Evolutionary conservation across 2,113 vertebrate species (phyloP).

Genomic region (Stegostoma tigrinum): DNA sequence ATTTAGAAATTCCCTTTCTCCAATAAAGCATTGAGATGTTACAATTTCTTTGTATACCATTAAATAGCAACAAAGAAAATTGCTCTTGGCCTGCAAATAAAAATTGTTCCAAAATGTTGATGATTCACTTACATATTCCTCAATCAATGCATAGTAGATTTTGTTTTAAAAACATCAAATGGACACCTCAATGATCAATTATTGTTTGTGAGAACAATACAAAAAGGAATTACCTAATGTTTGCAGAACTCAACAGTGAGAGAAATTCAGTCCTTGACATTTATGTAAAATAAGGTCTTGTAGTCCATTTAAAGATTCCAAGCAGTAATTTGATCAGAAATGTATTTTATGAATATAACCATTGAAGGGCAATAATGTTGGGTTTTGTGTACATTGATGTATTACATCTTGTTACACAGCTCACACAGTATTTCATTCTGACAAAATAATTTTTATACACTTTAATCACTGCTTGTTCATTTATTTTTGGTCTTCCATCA

Average conservation of each 20-base stretch:
- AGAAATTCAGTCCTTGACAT: background rate
- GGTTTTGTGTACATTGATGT: background rate
- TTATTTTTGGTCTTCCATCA: background rate
- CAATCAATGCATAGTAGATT: background rate
- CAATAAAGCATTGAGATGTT: background rate
- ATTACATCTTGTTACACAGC: background rate
- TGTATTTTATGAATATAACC: background rate
- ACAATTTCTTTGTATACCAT: background rate
- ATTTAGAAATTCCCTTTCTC: background rate
- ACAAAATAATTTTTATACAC: background rate
- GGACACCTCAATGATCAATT: background rate
- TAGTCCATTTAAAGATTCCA: background rate
- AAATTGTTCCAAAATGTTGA: background rate
- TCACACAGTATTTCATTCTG: background rate
- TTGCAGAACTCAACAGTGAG: background rate
- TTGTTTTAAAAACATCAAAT: too few relatives aligned
- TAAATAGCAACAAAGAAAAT: background rate
- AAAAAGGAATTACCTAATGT: background rate
- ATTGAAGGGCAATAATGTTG: background rate
- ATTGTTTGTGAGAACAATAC: background rate
- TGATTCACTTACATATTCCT: background rate
- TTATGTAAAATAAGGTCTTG: background rate
- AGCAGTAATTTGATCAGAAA: background rate
- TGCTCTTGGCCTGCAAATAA: background rate
- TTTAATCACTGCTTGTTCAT: constrained; percentile 4